Conservation (phyloP, 2,888 invertebrate species). For the Keiferia lycopersicella region DNA sequence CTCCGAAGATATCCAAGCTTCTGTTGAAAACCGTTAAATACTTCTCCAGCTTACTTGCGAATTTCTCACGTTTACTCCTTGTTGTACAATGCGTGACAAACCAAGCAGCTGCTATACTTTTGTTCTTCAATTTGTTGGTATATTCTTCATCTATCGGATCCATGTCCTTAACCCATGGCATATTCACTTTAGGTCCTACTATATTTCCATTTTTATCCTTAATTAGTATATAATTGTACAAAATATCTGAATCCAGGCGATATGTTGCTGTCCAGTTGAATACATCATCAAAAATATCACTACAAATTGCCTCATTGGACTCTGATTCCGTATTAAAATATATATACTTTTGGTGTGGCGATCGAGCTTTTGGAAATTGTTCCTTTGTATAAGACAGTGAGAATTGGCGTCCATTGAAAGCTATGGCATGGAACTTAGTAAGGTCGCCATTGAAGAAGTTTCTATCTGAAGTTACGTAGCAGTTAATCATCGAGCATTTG, state of each 20-base stretch:
- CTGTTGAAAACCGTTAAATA: conserved; percentile 46
- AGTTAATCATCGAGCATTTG: conserved; percentile 62
- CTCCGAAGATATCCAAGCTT: conserved; percentile 78
- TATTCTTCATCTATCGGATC: conserved; percentile 41
- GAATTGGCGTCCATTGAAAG: conserved; percentile 58
- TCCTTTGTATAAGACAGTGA: conserved; percentile 20
- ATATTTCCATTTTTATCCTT: conserved; percentile 49
- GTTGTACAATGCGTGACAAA: conserved; percentile 65
- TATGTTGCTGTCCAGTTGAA: conserved; percentile 75
- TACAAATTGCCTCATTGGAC: conserved; percentile 62
- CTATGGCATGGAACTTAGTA: conserved; percentile 61
- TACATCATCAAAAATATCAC: conserved; percentile 53
- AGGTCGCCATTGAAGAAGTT: conserved; percentile 51
- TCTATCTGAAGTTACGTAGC: conserved; percentile 58
- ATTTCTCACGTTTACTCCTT: conserved; percentile 50
- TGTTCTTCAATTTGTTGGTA: conserved; percentile 46
- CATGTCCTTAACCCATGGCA: conserved; percentile 36
- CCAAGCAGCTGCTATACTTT: conserved; percentile 70
- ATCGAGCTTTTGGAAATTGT: conserved; percentile 49
- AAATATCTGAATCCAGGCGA: conserved; percentile 66
- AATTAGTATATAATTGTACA: conserved; percentile 58
- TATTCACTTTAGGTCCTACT: conserved; percentile 59
- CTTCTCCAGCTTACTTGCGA: conserved; percentile 49
- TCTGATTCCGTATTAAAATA: conserved; percentile 69
- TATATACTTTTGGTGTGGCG: conserved; percentile 63